Base-by-base conservation (phyloP, 2,888 invertebrate genomes). In the Oligia strigilis region DNA sequence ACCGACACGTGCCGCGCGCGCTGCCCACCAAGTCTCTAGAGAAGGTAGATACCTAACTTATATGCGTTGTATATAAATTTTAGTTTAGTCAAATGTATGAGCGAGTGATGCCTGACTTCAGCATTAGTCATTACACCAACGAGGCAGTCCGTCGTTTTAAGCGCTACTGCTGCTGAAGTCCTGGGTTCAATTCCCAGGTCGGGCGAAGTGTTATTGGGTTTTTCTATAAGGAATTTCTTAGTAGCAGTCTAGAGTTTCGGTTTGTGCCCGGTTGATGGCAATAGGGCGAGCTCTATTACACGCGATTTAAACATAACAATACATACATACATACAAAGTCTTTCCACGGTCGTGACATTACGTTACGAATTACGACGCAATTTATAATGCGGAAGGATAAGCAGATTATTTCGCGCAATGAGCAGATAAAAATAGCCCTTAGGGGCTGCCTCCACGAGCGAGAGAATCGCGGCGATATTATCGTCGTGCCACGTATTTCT, bases 1-100 rank as follows among this genome's bases (percentile, higher is more conserved):
- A 80, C 40, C 88, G 90, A 11, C 90, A 77, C 83, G 77, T n/a
- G 40, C 0, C 19, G 14, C 84, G 84, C 6, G 8, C 40, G 3
- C 66, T 8, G 14, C 0, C 0, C 55, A 8, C 0, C 52, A 52
- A 58, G 43, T 62, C 75, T 9, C 84, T 77, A 70, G 88, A 87
- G 1, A 84, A 82, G 81, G 88, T 72, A 40, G 0, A 14, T 52
- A 71, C 40, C 23, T 29, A 4, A 52, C 23, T 36, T 52, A 14
- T 17, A 29, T 46, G 13, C 4, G 52, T 23, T 52, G 52, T 23
- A 23, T 70, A 52, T 23, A 13, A 29, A 49, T 49, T 46, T 17
- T 46, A 49, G 1, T 9, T 69, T 3, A 1, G 11, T 46, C 17
- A 43, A 43, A 40, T 29, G 29, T 13, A 29, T 40, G 11, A 40